Percentiles rank a stretch among this genome's conserved stretches.
These are phyloP conservation scores for Galbula dea DNA, from an alignment of 2,113 vertebrate species.

Conservation along the genomic window DNA sequence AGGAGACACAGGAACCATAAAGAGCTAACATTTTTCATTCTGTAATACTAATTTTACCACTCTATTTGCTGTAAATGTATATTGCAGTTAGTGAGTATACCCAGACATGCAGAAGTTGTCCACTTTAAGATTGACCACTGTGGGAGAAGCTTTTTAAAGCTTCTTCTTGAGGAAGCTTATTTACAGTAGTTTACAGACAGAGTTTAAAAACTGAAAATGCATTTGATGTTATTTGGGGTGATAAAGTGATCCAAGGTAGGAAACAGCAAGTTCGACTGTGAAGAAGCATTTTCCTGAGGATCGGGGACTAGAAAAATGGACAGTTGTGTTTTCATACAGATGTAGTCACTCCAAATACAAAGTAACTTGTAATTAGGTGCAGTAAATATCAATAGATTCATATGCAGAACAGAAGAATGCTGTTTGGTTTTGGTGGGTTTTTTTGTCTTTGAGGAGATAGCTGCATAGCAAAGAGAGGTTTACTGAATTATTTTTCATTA, in stretches of 20 bases:
- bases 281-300: background rate
- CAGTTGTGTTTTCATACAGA: background rate
- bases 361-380: background rate
- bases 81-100: background rate
- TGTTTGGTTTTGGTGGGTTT: background rate
- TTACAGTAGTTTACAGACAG: background rate
- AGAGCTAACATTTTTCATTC: background rate
- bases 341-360: background rate
- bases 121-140: background rate
- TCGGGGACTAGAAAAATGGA: background rate
- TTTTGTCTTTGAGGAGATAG: background rate
- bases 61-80: background rate
- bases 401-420: background rate
- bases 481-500: background rate
- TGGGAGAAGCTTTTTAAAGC: background rate
- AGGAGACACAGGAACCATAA: background rate
- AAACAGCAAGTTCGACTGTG: background rate
- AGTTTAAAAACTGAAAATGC: background rate
- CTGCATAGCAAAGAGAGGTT: background rate
- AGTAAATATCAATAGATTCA: background rate
- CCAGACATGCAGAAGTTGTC: background rate
- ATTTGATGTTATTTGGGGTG: background rate
- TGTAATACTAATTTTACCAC: background rate
- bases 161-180: background rate
- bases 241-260: background rate